Base-by-base conservation (phyloP, 2,888 invertebrate genomes). In the Drosophila borborema region DNA sequence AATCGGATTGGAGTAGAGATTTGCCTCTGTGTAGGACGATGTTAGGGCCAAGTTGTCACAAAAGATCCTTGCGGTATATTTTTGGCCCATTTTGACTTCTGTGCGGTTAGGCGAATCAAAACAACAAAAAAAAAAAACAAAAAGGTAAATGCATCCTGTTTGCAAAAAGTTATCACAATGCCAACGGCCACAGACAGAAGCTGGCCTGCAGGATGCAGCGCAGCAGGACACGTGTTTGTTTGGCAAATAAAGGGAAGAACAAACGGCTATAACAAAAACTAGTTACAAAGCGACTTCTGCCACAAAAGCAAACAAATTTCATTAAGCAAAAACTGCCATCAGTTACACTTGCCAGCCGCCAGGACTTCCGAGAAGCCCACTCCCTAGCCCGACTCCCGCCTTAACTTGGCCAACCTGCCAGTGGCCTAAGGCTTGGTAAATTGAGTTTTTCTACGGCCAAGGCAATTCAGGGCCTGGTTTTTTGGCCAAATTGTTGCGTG, bases 391-490 rank as follows among this genome's bases (percentile, higher is more conserved):
- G 28, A 3, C 40, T 14, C 10, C 20, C 18, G 40, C 7, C 45
- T 43, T 10, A 20, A 12, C 46, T 20, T 63, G 49, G 70, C 62
- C 31, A 49, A 31, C n/a, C 31, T 49, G 49, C 31, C 49, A 49
- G n/a, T n/a, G 49, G 49, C 49, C 49, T 10, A 23, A 23, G 46
- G 23, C 49, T 49, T 38, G 48, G 62, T 70, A 87, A 89, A 89
- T 89, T 89, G 74, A 89, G 88, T 89, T 89, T 89, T 88, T 90
- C 78, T 77, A 76, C 77, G 74, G n/a, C 49, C 75, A 82, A 83
- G 82, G 79, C 54, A 80, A 77, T 77, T 58, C 59, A 14, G 46
- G 41, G 41, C 31, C 45, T 56, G 34, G 38, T 40, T 41, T 61
- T 71, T 23, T 58, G 59, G 46, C 62, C 61, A 80, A 80, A 72